Conservation (phyloP, 2,113 vertebrate genomes). For the Crotophaga sulcirostris region DNA sequence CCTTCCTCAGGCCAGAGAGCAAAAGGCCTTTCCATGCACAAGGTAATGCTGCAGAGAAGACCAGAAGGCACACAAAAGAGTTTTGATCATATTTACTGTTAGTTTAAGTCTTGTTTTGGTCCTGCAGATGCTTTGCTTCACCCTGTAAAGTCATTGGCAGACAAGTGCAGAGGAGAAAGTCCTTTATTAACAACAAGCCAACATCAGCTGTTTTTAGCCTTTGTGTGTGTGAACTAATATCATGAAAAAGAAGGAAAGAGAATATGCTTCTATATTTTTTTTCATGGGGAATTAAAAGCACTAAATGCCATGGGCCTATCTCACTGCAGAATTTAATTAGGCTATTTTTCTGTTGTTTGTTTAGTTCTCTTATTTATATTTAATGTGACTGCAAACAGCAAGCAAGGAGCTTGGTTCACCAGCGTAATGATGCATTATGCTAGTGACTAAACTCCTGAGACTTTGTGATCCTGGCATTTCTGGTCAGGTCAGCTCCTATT, state of each 20-base stretch:
- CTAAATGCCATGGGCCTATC: constrained; percentile 57
- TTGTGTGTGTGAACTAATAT: constrained; percentile 25
- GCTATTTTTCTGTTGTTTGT: constrained; percentile 76
- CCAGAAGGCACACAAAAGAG: not conserved
- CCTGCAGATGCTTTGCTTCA: not conserved
- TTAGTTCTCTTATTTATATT: constrained; percentile 80
- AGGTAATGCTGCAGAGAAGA: not conserved
- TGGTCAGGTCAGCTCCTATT: constrained; percentile 39
- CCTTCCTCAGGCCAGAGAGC: not conserved
- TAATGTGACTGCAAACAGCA: constrained; percentile 73
- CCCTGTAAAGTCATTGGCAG: not conserved
- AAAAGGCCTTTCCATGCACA: not conserved
- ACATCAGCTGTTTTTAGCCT: not conserved
- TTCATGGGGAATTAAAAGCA: constrained; percentile 63
- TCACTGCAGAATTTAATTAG: constrained; percentile 73
- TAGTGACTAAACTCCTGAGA: constrained; percentile 47
- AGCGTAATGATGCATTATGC: constrained; percentile 68
- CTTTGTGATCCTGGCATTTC: constrained; percentile 21
- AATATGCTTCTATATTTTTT: not conserved
- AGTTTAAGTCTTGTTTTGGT: not conserved
- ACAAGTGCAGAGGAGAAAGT: not conserved
- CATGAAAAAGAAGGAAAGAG: constrained; percentile 9
- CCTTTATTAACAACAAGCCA: constrained; percentile 7
- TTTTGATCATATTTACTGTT: not conserved
- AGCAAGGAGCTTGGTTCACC: constrained; percentile 54